A percentile compares a stretch with the other conserved stretches of the same genome.
phyloP scores from a whole-genome alignment of 1,140 invertebrate genomes.

The Drosophila bipectinata region DNA sequence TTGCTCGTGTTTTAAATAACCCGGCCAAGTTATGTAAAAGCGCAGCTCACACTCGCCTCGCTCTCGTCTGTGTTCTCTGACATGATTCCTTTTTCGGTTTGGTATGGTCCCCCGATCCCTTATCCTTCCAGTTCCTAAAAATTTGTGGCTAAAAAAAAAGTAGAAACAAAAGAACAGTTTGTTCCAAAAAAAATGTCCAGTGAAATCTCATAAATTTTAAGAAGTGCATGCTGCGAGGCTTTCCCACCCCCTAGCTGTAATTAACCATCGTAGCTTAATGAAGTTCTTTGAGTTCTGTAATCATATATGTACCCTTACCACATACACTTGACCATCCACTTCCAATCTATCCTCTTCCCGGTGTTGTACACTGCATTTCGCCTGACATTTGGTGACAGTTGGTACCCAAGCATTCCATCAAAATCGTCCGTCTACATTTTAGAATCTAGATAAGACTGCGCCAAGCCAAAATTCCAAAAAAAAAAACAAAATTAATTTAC shows the following conservation, averaged over 20 bases:
- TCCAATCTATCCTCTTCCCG: slow-evolving; percentile 1
- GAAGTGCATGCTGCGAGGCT: slow-evolving; percentile 64
- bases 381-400: slow-evolving; percentile 27
- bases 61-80: slow-evolving; percentile 30
- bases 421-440: slow-evolving; percentile 19
- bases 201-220: slow-evolving; percentile 39
- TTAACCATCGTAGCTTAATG: slow-evolving; percentile 36
- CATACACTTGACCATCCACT: slow-evolving; percentile 1
- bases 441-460: slow-evolving; percentile 37
- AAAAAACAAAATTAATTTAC: neutral
- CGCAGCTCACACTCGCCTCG: slow-evolving; percentile 39
- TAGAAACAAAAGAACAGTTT: neutral
- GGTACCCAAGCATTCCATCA: slow-evolving; percentile 16
- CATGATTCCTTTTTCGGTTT: slow-evolving; percentile 14
- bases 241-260: slow-evolving; percentile 25
- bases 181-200: slow-evolving; percentile 12
- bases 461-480: slow-evolving; percentile 30
- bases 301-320: slow-evolving; percentile 3
- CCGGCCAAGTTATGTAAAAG: slow-evolving; percentile 12
- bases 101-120: slow-evolving; percentile 9
- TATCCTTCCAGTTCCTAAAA: slow-evolving; percentile 3
- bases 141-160: slow-evolving; percentile 1
- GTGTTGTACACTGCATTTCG: slow-evolving; percentile 12
- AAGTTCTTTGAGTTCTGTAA: slow-evolving; percentile 1
- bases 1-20: slow-evolving; percentile 43